A percentile compares a stretch with the other conserved stretches of the same genome.
Evolutionary conservation across 2,888 invertebrate genomes (phyloP).

Genomic region (Lottia gigantea): DNA sequence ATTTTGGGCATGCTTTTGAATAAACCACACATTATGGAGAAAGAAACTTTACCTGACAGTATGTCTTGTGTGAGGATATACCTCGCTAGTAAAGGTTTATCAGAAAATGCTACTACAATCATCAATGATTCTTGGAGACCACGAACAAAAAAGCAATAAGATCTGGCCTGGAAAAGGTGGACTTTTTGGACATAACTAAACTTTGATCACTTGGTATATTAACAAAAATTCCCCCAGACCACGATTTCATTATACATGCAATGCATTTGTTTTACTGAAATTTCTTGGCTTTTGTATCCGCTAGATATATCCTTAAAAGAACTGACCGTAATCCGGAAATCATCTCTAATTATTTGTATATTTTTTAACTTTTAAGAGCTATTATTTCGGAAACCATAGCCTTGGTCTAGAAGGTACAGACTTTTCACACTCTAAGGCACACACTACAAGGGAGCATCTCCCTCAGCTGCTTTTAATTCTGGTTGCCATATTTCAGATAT

Average conservation of each 20-base stretch:
- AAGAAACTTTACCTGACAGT: neutral
- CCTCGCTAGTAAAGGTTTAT: neutral
- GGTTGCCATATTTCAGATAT: no score
- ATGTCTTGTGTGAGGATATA: neutral
- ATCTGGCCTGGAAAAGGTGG: slow-evolving; percentile 19
- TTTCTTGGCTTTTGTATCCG: slow-evolving; percentile 20
- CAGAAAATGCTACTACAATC: neutral
- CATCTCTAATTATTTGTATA: no score
- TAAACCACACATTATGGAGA: neutral
- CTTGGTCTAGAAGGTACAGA: no score
- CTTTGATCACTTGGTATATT: neutral
- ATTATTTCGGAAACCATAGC: no score
- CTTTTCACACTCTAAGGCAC: no score
- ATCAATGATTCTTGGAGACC: neutral
- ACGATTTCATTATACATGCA: slow-evolving; percentile 25
- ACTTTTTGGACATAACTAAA: slow-evolving; percentile 15
- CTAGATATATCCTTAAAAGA: slow-evolving; percentile 18
- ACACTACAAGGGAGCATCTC: no score
- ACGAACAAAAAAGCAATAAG: neutral
- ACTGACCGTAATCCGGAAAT: slow-evolving; percentile 24
- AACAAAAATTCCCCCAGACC: slow-evolving; percentile 24
- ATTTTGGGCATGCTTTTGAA: neutral
- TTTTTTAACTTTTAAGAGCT: no score
- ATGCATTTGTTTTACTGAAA: slow-evolving; percentile 22
- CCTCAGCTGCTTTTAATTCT: no score